Percentiles rank a stretch among this genome's conserved stretches.
phyloP scores from a whole-genome alignment of 2,113 vertebrate genomes.

The Holacanthus passer region DNA sequence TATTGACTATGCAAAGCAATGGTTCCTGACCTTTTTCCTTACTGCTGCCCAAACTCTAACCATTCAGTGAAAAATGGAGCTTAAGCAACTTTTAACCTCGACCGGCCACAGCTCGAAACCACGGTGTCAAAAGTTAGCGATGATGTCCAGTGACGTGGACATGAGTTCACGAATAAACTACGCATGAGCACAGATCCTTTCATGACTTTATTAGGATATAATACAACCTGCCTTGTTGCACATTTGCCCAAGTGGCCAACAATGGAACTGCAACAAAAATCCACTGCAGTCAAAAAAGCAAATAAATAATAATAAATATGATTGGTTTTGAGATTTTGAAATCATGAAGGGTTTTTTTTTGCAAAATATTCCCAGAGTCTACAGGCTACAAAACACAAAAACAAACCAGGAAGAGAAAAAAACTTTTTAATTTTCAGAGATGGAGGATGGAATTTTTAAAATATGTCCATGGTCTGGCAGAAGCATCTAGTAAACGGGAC shows the following conservation, averaged over 20 bases:
- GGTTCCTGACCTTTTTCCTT: constrained; percentile 27
- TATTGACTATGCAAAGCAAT: constrained; percentile 18
- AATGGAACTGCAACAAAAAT: neutral
- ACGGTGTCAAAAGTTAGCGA: neutral
- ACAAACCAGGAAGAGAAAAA: neutral
- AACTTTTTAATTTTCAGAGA: neutral
- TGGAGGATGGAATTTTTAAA: neutral
- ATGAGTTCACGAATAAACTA: neutral
- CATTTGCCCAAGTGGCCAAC: no score
- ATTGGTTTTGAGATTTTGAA: no score
- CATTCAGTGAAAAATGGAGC: neutral
- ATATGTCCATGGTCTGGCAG: neutral
- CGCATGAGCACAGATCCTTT: neutral
- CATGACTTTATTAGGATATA: neutral
- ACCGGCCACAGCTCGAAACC: neutral
- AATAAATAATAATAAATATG: no score
- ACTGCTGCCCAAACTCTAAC: constrained; percentile 3
- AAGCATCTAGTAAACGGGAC: neutral
- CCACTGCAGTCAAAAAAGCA: neutral
- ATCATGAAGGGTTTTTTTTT: neutral
- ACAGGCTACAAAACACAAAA: neutral
- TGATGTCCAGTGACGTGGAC: neutral
- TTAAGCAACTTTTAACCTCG: constrained; percentile 7
- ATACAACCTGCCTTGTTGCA: neutral
- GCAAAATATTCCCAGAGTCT: neutral